Evolutionary conservation across 2,888 invertebrate species (phyloP).

Genomic region (Thysanoteuthis rhombus): DNA sequence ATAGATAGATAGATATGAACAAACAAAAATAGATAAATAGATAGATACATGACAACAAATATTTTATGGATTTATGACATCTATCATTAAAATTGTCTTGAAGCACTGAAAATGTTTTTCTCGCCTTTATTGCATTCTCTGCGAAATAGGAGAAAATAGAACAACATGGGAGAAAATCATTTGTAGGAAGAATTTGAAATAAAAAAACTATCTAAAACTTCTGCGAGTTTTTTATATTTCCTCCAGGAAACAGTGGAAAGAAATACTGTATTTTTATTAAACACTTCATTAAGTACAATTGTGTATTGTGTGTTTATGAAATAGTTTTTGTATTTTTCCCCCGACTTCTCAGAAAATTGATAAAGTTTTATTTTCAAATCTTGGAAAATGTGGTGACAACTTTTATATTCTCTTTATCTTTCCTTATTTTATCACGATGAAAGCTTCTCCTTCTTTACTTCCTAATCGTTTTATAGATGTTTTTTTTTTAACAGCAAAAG

Average conservation of each 20-base stretch:
- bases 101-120: not conserved
- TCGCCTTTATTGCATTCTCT: not conserved
- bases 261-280: not conserved
- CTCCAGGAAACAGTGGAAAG: not conserved
- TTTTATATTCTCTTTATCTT: not conserved
- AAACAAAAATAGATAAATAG: no score
- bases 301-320: not conserved
- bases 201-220: not conserved
- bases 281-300: not conserved
- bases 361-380: not conserved
- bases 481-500: not conserved
- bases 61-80: not conserved
- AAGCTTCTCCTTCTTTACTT: not conserved
- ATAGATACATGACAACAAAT: no score
- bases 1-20: no score
- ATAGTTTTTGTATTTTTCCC: not conserved
- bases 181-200: not conserved
- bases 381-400: not conserved
- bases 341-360: not conserved
- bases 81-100: not conserved
- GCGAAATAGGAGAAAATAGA: not conserved
- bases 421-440: not conserved
- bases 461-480: not conserved
- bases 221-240: not conserved
- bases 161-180: not conserved